Base-by-base conservation (phyloP, 64 coral and sea anemone species). In the Montipora foliosa region DNA sequence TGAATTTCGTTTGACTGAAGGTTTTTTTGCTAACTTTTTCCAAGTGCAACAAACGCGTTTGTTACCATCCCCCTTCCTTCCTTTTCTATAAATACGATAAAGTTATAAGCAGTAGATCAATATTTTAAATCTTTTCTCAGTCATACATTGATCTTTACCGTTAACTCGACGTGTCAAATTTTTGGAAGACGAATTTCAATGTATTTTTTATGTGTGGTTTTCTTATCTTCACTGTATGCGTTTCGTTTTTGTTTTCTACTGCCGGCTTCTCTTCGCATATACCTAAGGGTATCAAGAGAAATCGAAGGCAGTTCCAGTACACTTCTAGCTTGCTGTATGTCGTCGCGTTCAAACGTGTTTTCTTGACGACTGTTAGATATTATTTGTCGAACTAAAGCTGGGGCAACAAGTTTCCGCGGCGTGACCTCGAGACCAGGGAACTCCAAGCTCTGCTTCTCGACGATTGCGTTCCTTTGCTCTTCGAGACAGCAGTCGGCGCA, bases 161-260 rank as follows among this genome's bases (percentile, higher is more conserved):
- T 5, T 5, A 14, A 86, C 10, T 49, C 6, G 29, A 29, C 29
- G 44, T 46, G 4, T 94, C 68, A 96, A n/a, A 97, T 87, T 75
- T 97, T 97, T 58, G 96, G 96, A 12, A 97, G 93, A 73, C 96
- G 91, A 21, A 97, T 90, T 89, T 97, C 96, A 16, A 97, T 95
- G 49, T 94, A 97, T 53, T 89, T 97, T 16, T 97, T 97, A 19
- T 19, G 73, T 11, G 76, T 94, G 24, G 68, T 46, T 60, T 92
- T 77, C 8, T 70, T 15, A 67, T 84, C 84, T 12, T 93, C 68
- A 8, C 29, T 47, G 67, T 79, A 82, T 14, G 47, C 16, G 46
- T 49, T 89, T 59, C 96, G 48, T 47, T 90, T 95, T 2, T 97
- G 89, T 64, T 92, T 95, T 91, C 82, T 71, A 15, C 96, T 97